These are phyloP conservation scores for Himalopsyche kuldschensis DNA, from an alignment of 2,888 invertebrate species.

Conservation along the genomic window DNA sequence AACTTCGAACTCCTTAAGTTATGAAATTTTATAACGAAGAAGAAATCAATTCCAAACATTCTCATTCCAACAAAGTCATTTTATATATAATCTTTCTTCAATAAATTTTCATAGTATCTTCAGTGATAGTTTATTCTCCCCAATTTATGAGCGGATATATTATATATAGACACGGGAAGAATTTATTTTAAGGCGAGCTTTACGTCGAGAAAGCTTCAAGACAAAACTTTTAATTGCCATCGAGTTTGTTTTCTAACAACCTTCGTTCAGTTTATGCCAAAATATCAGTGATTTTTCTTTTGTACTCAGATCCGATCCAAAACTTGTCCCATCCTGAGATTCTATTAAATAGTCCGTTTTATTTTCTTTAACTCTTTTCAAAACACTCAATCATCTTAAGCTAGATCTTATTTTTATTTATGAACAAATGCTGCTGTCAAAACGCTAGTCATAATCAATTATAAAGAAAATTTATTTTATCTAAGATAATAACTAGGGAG, in stretches of 20 bases:
- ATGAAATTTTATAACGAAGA: not conserved
- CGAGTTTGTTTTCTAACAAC: not conserved
- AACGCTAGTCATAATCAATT: too few species aligned
- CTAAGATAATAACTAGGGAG: too few species aligned
- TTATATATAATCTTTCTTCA: not conserved
- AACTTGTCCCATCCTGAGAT: not conserved
- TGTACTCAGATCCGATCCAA: not conserved
- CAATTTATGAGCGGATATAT: not conserved
- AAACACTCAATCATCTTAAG: too few species aligned
- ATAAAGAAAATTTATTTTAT: too few species aligned
- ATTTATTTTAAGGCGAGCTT: not conserved
- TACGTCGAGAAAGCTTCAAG: not conserved
- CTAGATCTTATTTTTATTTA: too few species aligned
- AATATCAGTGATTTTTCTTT: not conserved
- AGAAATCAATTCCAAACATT: not conserved
- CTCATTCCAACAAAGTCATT: not conserved
- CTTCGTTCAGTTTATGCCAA: not conserved
- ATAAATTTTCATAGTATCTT: not conserved
- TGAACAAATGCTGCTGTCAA: too few species aligned
- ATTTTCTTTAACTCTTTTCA: too few species aligned
- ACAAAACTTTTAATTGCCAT: constrained; percentile 9
- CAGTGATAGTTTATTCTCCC: not conserved
- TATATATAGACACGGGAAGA: not conserved
- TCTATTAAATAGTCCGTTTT: too few species aligned
- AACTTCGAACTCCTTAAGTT: not conserved